Base-by-base conservation (phyloP, 1,140 invertebrate genomes). In the Bombus waltoni region DNA sequence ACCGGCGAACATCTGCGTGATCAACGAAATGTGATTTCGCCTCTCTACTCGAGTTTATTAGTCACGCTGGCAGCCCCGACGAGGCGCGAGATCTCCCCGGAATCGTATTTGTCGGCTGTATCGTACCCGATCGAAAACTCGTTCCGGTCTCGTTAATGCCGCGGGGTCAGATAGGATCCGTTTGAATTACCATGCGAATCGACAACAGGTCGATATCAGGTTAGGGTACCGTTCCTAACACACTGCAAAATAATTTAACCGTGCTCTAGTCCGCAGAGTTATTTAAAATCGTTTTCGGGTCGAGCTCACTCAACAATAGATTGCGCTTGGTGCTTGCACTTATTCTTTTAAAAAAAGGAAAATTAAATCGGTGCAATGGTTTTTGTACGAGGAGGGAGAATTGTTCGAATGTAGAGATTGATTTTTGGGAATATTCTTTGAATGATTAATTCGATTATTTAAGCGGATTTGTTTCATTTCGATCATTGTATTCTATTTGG, bases 101-200 rank as follows among this genome's bases (percentile, higher is more conserved):
- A 85, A 90, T 90, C 85, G 81, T 85, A 89, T 89, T 90, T 89
- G 88, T 87, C 89, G 76, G 62, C 44, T 71, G 22, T 28, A 78
- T 72, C 84, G 84, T 80, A 81, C 73, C 80, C 87, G 88, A 89
- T 89, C 73, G 82, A 87, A 89, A 89, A 89, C 88, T 89, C 85
- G 82, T 90, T 89, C 78, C 78, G 79, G 78, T 72, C 86, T 90
- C 79, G 88, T 90, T 90, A 89, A 90, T 90, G 44, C 68, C 85
- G 59, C 88, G 78, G 88, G 89, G 85, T 90, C 88, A 87, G 78
- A 84, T 81, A 84, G 82, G 47, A 90, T 85, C 78, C 81, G 44
- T 81, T 73, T 44, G 74, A 87, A 89, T 89, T 89, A 89, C 85
- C 81, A 89, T 87, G 53, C 68, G 87, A 73, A 89, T 85, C 75